Conservation (phyloP, 2,888 invertebrate genomes). For the Amblyjoppa fuscipennis region DNA sequence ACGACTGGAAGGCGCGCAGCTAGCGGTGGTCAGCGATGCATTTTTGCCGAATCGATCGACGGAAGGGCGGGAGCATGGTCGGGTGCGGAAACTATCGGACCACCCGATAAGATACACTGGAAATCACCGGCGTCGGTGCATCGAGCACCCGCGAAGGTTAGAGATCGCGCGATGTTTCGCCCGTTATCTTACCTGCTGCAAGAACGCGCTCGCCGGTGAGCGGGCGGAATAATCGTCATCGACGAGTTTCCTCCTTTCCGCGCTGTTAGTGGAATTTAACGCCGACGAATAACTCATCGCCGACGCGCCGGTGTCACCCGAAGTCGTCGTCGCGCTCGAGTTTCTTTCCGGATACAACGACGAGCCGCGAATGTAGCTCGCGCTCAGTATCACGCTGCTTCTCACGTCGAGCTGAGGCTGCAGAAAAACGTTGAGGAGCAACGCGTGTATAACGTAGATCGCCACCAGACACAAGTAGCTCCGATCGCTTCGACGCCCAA, state of each 20-base stretch:
- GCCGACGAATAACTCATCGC: background rate
- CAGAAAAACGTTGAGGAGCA: conserved; percentile 59
- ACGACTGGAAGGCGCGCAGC: background rate
- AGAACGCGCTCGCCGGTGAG: conserved; percentile 31
- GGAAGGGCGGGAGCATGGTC: background rate
- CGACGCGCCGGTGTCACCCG: background rate
- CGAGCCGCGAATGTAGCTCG: conserved; percentile 30
- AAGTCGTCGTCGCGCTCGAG: background rate
- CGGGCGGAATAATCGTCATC: conserved; percentile 27
- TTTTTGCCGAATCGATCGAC: conserved; percentile 34
- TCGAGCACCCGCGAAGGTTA: background rate
- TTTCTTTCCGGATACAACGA: background rate
- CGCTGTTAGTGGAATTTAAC: conserved; percentile 30
- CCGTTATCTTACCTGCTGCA: conserved; percentile 52
- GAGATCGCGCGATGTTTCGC: conserved; percentile 25
- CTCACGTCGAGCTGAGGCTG: conserved; percentile 39
- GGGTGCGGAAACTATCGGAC: conserved; percentile 55
- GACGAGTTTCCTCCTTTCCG: conserved; percentile 24
- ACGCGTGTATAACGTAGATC: conserved; percentile 65
- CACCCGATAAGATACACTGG: conserved; percentile 21
- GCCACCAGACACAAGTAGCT: conserved; percentile 64
- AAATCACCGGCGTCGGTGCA: conserved; percentile 25
- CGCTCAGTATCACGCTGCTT: conserved; percentile 25
- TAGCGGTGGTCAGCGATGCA: background rate
- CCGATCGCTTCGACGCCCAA: conserved; percentile 52